These are phyloP conservation scores for Phaonia tiefii DNA, from an alignment of 2,888 invertebrate species.

Conservation along the genomic window DNA sequence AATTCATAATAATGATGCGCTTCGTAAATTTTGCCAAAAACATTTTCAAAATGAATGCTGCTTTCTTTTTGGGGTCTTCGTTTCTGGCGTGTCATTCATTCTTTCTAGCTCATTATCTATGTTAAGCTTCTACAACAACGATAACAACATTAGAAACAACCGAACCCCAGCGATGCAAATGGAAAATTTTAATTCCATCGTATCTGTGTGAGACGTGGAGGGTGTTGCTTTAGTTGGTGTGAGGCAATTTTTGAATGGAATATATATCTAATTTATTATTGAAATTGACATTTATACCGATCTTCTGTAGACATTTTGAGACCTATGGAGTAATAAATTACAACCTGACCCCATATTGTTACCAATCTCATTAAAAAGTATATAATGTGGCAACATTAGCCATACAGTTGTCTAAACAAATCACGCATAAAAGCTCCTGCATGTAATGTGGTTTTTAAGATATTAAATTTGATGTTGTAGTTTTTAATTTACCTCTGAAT, in stretches of 20 bases:
- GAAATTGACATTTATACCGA: too few species aligned
- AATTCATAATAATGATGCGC: conserved; percentile 73
- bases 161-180: conserved; percentile 33
- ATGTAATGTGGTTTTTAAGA: too few species aligned
- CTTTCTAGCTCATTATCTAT: conserved; percentile 52
- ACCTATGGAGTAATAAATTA: too few species aligned
- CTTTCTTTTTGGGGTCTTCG: conserved; percentile 49
- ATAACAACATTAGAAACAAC: conserved; percentile 17
- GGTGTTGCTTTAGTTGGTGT: conserved; percentile 24
- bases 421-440: too few species aligned
- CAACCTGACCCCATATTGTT: too few species aligned
- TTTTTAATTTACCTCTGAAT: too few species aligned
- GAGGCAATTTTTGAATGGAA: conserved; percentile 2
- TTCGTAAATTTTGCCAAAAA: conserved; percentile 75
- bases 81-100: conserved; percentile 39
- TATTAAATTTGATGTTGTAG: too few species aligned
- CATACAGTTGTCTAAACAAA: too few species aligned
- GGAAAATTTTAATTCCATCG: conserved; percentile 44
- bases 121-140: conserved; percentile 36
- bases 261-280: too few species aligned
- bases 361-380: too few species aligned
- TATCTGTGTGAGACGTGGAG: conserved; percentile 54
- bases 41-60: conserved; percentile 71
- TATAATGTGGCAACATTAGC: too few species aligned
- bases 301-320: too few species aligned